Percentiles rank a stretch among this genome's conserved stretches.
phyloP scores from a whole-genome alignment of 1,140 invertebrate genomes.

The Piezodorus guildinii region DNA sequence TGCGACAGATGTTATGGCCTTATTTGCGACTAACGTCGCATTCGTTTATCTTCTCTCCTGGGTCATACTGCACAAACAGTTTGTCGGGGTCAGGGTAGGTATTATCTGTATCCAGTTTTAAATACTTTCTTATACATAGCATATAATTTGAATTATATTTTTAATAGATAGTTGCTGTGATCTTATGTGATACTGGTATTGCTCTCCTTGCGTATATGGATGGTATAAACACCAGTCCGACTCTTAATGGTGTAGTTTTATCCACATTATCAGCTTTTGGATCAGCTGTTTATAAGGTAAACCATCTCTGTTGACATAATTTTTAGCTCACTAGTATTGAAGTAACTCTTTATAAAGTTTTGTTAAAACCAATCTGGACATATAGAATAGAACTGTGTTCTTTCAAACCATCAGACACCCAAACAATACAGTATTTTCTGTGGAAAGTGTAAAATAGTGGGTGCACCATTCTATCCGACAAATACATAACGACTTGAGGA shows the following conservation, averaged over 20 bases:
- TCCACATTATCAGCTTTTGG: conserved; percentile 77
- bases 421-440: too few relatives aligned
- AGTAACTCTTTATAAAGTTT: too few relatives aligned
- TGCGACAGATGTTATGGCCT: conserved; percentile 80
- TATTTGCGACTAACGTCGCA: conserved; percentile 86
- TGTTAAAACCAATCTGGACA: too few relatives aligned
- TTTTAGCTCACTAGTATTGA: too few relatives aligned
- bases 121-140: not conserved
- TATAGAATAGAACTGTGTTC: too few relatives aligned
- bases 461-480: too few relatives aligned
- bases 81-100: conserved; percentile 86
- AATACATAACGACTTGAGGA: too few relatives aligned
- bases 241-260: conserved; percentile 80
- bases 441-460: too few relatives aligned
- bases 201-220: conserved; percentile 91
- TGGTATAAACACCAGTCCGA: conserved; percentile 78
- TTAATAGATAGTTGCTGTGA: conserved; percentile 81
- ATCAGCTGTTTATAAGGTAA: conserved; percentile 82
- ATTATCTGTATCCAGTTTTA: not conserved
- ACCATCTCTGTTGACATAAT: not conserved
- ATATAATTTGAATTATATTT: too few relatives aligned
- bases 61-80: conserved; percentile 92
- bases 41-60: conserved; percentile 89
- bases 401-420: too few relatives aligned
- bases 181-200: conserved; percentile 86